A percentile compares a stretch with the other conserved stretches of the same genome.
Evolutionary conservation across 2,797 vertebrate species (phyloP).

Genomic region (Spondyliosoma cantharus): DNA sequence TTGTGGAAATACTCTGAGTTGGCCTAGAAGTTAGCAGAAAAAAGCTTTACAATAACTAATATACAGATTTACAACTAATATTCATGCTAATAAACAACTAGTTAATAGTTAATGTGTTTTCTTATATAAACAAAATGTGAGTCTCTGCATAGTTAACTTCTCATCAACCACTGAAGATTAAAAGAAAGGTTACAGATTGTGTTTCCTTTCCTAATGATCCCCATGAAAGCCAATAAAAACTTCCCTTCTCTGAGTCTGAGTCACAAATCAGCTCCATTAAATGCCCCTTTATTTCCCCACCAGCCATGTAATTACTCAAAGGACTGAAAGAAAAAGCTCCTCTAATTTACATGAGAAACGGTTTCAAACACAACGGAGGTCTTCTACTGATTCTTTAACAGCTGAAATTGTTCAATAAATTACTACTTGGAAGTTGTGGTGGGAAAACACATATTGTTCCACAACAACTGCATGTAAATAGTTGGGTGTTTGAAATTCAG

Average conservation of each 20-base stretch:
- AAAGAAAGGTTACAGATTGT: constrained; percentile 9
- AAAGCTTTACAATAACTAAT: no score
- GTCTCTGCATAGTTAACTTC: constrained; percentile 38
- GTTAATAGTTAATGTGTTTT: no score
- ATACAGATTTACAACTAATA: no score
- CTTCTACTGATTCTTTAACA: not conserved
- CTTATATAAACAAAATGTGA: not conserved
- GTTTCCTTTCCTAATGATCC: constrained; percentile 7
- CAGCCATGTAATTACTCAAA: not conserved
- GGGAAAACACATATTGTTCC: no score
- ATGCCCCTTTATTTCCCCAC: not conserved
- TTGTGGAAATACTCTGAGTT: no score
- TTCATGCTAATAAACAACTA: no score
- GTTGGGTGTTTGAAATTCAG: not conserved
- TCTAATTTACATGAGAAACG: not conserved
- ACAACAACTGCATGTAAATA: not conserved
- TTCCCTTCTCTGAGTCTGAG: not conserved
- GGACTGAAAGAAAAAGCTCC: not conserved
- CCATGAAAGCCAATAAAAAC: constrained; percentile 19
- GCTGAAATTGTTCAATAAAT: constrained; percentile 3
- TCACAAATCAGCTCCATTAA: constrained; percentile 18
- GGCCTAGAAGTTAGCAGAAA: no score
- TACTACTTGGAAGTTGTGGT: not conserved
- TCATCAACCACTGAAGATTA: not conserved
- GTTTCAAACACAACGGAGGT: constrained; percentile 4